These are phyloP conservation scores for Danaus melanippus DNA, from an alignment of 1,140 invertebrate genomes.

Conservation along the genomic window DNA sequence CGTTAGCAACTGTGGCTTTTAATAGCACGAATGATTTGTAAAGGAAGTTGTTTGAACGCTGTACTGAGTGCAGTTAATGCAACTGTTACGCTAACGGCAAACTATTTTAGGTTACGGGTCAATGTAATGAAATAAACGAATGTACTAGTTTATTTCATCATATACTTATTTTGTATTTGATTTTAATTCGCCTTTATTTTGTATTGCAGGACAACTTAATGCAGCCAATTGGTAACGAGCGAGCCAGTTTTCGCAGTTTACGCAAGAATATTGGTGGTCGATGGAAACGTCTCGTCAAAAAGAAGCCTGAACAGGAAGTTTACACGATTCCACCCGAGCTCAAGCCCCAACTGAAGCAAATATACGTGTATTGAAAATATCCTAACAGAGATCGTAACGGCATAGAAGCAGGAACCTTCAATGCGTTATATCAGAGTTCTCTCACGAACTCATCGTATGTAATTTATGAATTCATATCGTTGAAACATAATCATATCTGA, in stretches of 20 bases:
- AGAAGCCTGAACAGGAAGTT: slow-evolving; percentile 83
- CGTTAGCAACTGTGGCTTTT: slow-evolving; percentile 41
- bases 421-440: slow-evolving; percentile 43
- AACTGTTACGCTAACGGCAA: slow-evolving; percentile 49
- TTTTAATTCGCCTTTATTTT: slow-evolving; percentile 22
- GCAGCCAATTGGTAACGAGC: slow-evolving; percentile 79
- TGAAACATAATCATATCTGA: slow-evolving; percentile 4
- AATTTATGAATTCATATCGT: slow-evolving; percentile 36
- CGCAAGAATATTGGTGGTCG: slow-evolving; percentile 86
- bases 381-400: slow-evolving; percentile 30
- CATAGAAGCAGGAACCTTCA: slow-evolving; percentile 59
- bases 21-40: slow-evolving; percentile 47
- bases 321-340: slow-evolving; percentile 89
- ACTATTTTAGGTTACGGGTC: slow-evolving; percentile 28
- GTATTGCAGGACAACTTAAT: slow-evolving; percentile 81
- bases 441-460: slow-evolving; percentile 48
- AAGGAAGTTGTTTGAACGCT: slow-evolving; percentile 38
- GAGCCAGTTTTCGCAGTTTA: slow-evolving; percentile 83
- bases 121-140: slow-evolving; percentile 12
- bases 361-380: slow-evolving; percentile 85
- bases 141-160: neutral
- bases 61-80: slow-evolving; percentile 40
- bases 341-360: slow-evolving; percentile 89
- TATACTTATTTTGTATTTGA: slow-evolving; percentile 25
- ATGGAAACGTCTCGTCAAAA: slow-evolving; percentile 85